These are phyloP conservation scores for Bradypus variegatus DNA, from an alignment of 2,797 vertebrate species.

Conservation along the genomic window DNA sequence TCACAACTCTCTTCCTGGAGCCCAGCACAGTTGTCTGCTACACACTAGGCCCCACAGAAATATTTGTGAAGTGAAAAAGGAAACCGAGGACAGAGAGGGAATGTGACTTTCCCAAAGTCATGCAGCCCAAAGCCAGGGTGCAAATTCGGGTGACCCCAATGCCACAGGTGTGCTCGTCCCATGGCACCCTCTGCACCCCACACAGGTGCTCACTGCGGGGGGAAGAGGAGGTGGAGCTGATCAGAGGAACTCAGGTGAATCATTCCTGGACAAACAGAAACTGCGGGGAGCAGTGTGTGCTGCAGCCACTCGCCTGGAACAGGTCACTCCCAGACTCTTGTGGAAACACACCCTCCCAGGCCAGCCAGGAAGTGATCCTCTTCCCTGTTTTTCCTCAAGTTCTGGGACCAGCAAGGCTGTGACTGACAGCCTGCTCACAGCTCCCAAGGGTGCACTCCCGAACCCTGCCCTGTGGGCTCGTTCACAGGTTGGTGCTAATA, in stretches of 20 bases:
- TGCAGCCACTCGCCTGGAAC: not conserved
- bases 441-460: not conserved
- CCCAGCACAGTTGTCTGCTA: not conserved
- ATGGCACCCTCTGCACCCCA: not conserved
- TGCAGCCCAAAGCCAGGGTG: not conserved
- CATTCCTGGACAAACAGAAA: conserved; percentile 45
- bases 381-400: not conserved
- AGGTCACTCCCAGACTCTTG: not conserved
- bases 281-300: not conserved
- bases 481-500: not conserved
- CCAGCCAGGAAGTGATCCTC: not conserved
- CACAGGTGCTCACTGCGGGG: not conserved
- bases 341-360: not conserved
- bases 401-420: not conserved
- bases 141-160: not conserved
- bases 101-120: not conserved
- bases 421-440: not conserved
- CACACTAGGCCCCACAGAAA: not conserved
- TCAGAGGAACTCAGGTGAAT: not conserved
- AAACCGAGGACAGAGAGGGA: not conserved
- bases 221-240: not conserved
- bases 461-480: not conserved
- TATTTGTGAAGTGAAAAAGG: not conserved
- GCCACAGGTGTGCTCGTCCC: not conserved
- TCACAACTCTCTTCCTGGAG: not conserved